phyloP scores from a whole-genome alignment of 2,113 vertebrate species.

The Leptocoma aspasia region DNA sequence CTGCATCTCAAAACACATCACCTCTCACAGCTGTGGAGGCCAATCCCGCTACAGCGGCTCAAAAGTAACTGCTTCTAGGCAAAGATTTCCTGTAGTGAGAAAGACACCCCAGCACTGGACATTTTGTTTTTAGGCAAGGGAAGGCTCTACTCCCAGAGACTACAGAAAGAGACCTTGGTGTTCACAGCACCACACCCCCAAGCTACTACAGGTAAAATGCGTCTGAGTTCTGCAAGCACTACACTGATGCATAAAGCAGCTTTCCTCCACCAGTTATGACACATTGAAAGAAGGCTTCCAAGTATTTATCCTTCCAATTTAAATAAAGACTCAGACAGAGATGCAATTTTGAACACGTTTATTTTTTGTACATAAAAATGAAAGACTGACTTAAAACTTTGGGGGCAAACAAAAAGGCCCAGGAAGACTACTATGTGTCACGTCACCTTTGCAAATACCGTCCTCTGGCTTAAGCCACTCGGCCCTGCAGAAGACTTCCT shows the following conservation, averaged over 20 bases:
- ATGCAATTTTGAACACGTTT: constrained; percentile 66
- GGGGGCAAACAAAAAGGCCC: constrained; percentile 23
- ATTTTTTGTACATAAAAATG: constrained; percentile 68
- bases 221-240: neutral
- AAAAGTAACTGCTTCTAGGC: neutral
- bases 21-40: neutral
- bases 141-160: neutral
- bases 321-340: constrained; percentile 70
- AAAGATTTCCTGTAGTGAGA: neutral
- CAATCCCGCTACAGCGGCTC: accelerated
- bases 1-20: neutral
- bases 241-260: neutral
- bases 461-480: neutral
- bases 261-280: neutral
- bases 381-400: constrained; percentile 41
- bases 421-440: constrained; percentile 8
- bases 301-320: neutral
- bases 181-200: neutral
- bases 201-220: neutral
- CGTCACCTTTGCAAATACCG: neutral
- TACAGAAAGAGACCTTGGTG: neutral
- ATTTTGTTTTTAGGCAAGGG: neutral
- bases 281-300: neutral
- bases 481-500: neutral
- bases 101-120: neutral